Percentiles rank a stretch among this genome's conserved stretches.
These are phyloP conservation scores for Heliconius congener DNA, from an alignment of 1,140 invertebrate species.

Conservation along the genomic window DNA sequence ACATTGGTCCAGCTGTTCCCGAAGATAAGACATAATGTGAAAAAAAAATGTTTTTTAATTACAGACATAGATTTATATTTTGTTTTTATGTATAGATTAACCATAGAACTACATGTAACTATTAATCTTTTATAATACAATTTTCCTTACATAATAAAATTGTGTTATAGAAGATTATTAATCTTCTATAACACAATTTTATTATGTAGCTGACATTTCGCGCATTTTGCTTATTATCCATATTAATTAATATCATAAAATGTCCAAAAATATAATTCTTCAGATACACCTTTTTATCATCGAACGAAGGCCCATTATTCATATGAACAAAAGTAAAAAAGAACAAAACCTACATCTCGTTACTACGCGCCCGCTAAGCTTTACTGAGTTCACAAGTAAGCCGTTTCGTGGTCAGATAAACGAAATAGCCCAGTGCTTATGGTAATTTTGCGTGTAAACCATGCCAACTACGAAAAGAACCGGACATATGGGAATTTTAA, in stretches of 20 bases:
- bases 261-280: neutral
- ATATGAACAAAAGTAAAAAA: neutral
- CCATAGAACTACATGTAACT: no score
- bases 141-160: no score
- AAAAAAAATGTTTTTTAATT: no score
- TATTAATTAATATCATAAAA: no score
- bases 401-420: constrained; percentile 17
- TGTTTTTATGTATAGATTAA: no score
- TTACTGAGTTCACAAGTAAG: constrained; percentile 12
- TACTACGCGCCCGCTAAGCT: constrained; percentile 12
- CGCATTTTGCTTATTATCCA: neutral
- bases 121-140: no score
- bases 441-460: constrained; percentile 14
- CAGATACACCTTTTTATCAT: neutral
- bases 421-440: constrained; percentile 16
- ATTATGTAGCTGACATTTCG: neutral
- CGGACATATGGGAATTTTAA: constrained; percentile 2
- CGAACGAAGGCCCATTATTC: neutral
- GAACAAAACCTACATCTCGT: neutral
- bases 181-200: no score
- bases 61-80: no score
- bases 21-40: no score
- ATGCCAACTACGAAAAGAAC: constrained; percentile 13
- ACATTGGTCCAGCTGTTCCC: no score
- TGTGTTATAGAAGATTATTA: no score